Conservation (phyloP, 2,888 invertebrate species). For the Crematogaster levior region DNA sequence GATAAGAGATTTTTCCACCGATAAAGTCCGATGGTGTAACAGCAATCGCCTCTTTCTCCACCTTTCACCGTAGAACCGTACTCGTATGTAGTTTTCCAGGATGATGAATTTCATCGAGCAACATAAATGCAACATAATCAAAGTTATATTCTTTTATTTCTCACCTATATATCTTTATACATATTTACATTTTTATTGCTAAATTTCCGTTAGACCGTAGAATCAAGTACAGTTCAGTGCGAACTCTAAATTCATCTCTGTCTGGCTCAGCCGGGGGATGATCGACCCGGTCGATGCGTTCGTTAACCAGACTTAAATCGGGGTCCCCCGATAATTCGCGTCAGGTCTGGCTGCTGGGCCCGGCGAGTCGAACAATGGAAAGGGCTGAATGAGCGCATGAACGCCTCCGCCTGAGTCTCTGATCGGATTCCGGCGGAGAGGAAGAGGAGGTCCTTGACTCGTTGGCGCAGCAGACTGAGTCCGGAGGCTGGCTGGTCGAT, state of each 20-base stretch:
- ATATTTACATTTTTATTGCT: not conserved
- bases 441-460: constrained; percentile 71
- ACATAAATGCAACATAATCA: not conserved
- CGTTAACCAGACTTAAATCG: constrained; percentile 46
- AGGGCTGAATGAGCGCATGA: constrained; percentile 67
- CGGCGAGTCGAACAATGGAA: constrained; percentile 48
- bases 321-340: constrained; percentile 43
- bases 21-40: constrained; percentile 1
- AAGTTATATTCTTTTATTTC: not conserved
- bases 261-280: not conserved
- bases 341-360: constrained; percentile 26
- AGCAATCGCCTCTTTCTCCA: not conserved
- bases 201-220: not conserved
- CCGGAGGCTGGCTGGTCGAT: constrained; percentile 72
- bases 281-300: not conserved
- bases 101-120: not conserved
- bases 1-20: constrained; percentile 43
- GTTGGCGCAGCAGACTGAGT: constrained; percentile 67
- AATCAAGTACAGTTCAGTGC: not conserved
- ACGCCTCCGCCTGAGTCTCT: constrained; percentile 70
- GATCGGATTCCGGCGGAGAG: constrained; percentile 67
- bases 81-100: not conserved
- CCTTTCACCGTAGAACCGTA: not conserved
- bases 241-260: constrained; percentile 15
- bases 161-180: no score